These are phyloP conservation scores for Steatornis caripensis DNA, from an alignment of 2,113 vertebrate genomes.

Conservation along the genomic window DNA sequence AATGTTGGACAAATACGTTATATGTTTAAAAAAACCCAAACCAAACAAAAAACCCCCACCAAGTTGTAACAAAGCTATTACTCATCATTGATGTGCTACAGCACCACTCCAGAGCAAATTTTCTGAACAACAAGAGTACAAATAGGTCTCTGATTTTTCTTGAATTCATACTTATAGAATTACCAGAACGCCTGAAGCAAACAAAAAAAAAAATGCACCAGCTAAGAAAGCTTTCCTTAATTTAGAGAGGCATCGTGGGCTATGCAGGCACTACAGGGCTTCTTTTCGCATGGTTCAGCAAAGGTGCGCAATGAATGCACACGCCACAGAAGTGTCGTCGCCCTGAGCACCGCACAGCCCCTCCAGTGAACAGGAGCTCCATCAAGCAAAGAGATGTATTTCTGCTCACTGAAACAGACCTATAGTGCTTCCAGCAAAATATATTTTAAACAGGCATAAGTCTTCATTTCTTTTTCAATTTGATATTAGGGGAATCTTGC, in stretches of 20 bases:
- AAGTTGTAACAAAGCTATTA: background rate
- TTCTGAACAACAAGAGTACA: background rate
- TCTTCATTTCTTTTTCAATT: background rate
- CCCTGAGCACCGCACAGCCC: background rate
- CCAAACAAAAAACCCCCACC: background rate
- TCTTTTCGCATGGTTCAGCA: background rate
- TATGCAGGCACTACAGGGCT: background rate
- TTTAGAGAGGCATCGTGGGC: background rate
- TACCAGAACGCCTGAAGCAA: background rate
- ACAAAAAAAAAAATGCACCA: background rate
- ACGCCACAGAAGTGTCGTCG: background rate
- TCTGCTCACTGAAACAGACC: background rate
- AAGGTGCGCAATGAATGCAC: rapidly evolving
- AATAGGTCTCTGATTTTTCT: background rate
- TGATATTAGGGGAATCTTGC: background rate
- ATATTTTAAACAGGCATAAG: background rate
- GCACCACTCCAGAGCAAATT: background rate
- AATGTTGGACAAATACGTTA: background rate
- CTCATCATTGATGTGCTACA: background rate
- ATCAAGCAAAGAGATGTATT: background rate
- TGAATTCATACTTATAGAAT: background rate
- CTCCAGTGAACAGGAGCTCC: background rate
- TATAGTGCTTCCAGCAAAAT: background rate
- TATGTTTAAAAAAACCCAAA: background rate
- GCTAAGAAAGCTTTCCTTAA: background rate